Evolutionary conservation across 2,797 vertebrate species (phyloP), one percentile per base, ranked within the genome.

Genomic region (Pipistrellus pipistrellus): DNA sequence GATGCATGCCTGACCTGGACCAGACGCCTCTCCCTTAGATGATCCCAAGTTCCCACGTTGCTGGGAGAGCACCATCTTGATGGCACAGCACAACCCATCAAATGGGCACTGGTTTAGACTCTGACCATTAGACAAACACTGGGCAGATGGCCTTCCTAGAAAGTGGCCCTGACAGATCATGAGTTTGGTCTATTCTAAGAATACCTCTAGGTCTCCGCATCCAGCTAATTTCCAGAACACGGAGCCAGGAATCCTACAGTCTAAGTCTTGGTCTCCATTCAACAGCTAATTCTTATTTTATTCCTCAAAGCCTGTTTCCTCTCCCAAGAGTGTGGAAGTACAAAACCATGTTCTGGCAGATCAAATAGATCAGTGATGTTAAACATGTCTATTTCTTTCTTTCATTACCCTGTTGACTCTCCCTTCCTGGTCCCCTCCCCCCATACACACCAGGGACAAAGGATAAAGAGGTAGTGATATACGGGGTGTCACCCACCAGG

Each of bases 401-500:
- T 59, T 73, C n/a, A 20, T 86, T 69, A 44, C 3, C 41, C 35
- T 25, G 27, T 30, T 64, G 64, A 64, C 35, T 30, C 15, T 41
- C n/a, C 20, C 14, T n/a, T n/a, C 3, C 23, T 18, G 20, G 20
- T 25, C 7, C 20, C 10, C 15, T 6, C 48, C 7, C 6, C 46
- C 5, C 23, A 64, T 12, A 88, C 23, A 76, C 27, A 81, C 44
- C 32, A 0, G n/a, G 48, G 44, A 88, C 72, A 82, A 73, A 72
- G 27, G 44, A 38, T 2, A 23, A 78, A 32, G 13, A 93, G 23
- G 38, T 55, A 15, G 41, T 32, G 23, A 41, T 5, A 57, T 6
- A 9, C 0, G 20, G 15, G 10, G 32, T 51, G 35, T 0, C 94
- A 98, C 99, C 66, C 98, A 99, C 99, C 99, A 99, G 97, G 97